A percentile compares a stretch with the other conserved stretches of the same genome.
phyloP scores from a whole-genome alignment of 1,140 invertebrate species.

The Riptortus pedestris region DNA sequence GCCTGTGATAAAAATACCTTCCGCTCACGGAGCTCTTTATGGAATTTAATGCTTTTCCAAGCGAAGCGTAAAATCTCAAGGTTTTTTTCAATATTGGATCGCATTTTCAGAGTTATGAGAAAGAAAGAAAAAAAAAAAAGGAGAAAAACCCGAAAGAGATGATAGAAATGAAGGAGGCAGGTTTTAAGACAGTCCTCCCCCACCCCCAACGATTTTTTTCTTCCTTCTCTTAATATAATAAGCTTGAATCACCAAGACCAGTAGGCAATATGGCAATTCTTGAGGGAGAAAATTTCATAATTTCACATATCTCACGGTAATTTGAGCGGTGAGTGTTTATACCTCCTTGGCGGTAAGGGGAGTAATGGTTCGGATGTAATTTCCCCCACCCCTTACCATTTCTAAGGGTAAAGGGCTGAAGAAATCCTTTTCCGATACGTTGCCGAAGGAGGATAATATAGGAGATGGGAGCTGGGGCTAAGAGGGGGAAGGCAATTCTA shows the following conservation, averaged over 20 bases:
- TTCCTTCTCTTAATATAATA: neutral
- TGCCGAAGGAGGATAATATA: too few relatives aligned
- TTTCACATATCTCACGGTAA: neutral
- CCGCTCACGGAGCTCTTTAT: neutral
- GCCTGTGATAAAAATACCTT: neutral
- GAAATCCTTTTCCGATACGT: neutral
- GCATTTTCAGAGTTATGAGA: neutral
- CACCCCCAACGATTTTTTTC: neutral
- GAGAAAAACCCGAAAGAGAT: neutral
- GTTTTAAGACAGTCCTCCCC: neutral
- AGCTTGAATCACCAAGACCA: neutral
- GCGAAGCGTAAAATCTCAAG: neutral
- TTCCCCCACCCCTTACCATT: neutral
- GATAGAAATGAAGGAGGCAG: neutral
- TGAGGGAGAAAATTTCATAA: neutral
- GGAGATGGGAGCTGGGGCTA: neutral
- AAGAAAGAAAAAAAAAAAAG: neutral
- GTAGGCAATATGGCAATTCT: neutral
- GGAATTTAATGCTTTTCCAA: neutral
- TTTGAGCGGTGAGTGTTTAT: neutral
- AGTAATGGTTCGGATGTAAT: neutral
- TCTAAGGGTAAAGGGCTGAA: neutral
- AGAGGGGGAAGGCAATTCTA: too few relatives aligned
- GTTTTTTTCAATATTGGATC: neutral
- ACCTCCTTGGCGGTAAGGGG: neutral